These are phyloP conservation scores for Cyprinodon brontotheroides DNA, from an alignment of 2,113 vertebrate species.

Conservation along the genomic window DNA sequence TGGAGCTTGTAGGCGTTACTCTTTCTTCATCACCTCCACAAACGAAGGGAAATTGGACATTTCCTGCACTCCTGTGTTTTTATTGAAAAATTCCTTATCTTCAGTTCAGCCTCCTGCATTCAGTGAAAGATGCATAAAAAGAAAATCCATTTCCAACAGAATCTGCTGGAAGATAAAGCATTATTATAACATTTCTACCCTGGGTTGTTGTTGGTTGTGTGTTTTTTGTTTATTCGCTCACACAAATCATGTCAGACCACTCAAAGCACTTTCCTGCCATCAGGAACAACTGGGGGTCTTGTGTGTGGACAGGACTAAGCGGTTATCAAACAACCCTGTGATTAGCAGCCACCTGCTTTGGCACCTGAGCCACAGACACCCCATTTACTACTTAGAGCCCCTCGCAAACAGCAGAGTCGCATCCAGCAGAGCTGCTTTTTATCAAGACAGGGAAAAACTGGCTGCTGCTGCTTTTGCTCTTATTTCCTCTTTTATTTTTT, in stretches of 20 bases:
- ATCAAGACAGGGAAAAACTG: neutral
- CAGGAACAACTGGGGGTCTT: neutral
- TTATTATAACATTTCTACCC: neutral
- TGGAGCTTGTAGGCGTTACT: conserved; percentile 20
- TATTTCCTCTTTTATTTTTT: neutral
- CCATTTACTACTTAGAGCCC: neutral
- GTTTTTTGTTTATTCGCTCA: neutral
- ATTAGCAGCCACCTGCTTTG: conserved; percentile 4
- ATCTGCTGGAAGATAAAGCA: neutral
- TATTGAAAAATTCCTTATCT: neutral
- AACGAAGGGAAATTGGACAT: neutral
- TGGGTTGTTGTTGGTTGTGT: neutral
- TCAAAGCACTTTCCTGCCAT: neutral
- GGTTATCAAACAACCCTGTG: conserved; percentile 7
- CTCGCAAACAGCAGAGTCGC: neutral
- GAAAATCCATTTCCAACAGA: neutral
- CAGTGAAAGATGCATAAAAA: neutral
- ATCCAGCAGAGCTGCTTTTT: neutral
- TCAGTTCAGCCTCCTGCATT: neutral
- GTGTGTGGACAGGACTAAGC: neutral
- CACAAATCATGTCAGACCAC: neutral
- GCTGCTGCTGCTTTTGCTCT: no score
- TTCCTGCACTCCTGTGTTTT: neutral
- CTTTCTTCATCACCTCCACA: neutral
- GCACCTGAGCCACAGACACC: conserved; percentile 7